Percentiles rank a stretch among this genome's conserved stretches.
Evolutionary conservation across 2,113 vertebrate genomes (phyloP).

Genomic region (Geothlypis trichas): DNA sequence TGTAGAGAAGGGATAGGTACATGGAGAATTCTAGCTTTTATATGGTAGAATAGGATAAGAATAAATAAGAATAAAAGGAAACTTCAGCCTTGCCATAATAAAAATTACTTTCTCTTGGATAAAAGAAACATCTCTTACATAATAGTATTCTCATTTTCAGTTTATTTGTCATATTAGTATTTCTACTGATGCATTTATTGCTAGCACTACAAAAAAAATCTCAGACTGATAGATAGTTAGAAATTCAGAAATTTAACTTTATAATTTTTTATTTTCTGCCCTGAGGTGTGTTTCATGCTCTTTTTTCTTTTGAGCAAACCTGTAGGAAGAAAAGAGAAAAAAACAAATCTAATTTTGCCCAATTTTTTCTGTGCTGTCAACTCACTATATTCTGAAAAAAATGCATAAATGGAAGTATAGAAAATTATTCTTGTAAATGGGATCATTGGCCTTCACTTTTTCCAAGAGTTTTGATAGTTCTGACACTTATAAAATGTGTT

Average conservation of each 20-base stretch:
- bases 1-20: background rate
- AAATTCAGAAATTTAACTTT: background rate
- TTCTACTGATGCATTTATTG: background rate
- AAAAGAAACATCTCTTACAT: background rate
- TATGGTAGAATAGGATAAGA: background rate
- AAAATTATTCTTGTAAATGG: background rate
- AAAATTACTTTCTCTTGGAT: background rate
- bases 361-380: background rate
- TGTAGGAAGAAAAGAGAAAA: background rate
- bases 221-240: background rate
- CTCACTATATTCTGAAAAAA: background rate
- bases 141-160: background rate
- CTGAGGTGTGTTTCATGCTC: background rate
- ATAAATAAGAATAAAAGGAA: background rate
- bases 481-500: background rate
- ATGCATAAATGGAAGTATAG: background rate
- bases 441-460: rapidly evolving
- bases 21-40: background rate
- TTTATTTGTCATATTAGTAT: background rate
- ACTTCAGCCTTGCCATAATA: background rate
- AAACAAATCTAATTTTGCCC: background rate
- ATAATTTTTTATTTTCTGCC: background rate
- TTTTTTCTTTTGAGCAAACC: background rate
- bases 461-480: background rate
- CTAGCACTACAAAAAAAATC: background rate